Base-by-base conservation (phyloP, 2,797 vertebrate genomes). In the Chromobotia macracanthus region DNA sequence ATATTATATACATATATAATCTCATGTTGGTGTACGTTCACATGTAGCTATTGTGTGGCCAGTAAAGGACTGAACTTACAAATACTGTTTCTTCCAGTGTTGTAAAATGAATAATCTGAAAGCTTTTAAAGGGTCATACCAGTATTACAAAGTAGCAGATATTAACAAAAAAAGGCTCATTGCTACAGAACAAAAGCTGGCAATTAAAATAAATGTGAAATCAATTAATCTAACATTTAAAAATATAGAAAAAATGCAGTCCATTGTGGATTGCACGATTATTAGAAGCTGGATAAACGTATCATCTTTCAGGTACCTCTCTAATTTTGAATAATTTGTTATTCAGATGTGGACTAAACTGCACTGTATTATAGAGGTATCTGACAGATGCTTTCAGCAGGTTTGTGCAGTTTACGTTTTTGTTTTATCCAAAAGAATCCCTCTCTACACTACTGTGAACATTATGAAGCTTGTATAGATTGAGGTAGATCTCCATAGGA, bases 401-500 rank as follows among this genome's bases (percentile, higher is more conserved):
- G 79, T 86, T 85, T 82, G 71, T 77, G 66, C 78, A 84, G 44
- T 66, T 80, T 72, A 80, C 53, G 72, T 72, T 72, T 68, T 73
- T 81, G 68, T 74, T 73, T 72, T 73, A 18, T 68, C 80, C n/a
- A n/a, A n/a, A n/a, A n/a, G n/a, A n/a, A n/a, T n/a, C n/a, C n/a
- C 83, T 83, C 83, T 85, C 87, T 77, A 77, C 48, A 80, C 48
- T 81, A 73, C 82, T 86, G 79, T 82, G 89, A 87, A 78, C 79
- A 84, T 86, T 82, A 82, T 53, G 79, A 87, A 85, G 82, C 78
- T 86, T 77, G 78, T 86, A 89, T 86, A 87, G 84, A 83, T 84
- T 94, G 95, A 95, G 95, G 95, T 95, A 95, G 95, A 93, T 93
- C 87, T 91, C 84, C 85, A 87, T 88, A 78, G 81, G 86, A 72